phyloP scores from a whole-genome alignment of 2,797 vertebrate genomes.

The Petrocephalus schoutedeni region DNA sequence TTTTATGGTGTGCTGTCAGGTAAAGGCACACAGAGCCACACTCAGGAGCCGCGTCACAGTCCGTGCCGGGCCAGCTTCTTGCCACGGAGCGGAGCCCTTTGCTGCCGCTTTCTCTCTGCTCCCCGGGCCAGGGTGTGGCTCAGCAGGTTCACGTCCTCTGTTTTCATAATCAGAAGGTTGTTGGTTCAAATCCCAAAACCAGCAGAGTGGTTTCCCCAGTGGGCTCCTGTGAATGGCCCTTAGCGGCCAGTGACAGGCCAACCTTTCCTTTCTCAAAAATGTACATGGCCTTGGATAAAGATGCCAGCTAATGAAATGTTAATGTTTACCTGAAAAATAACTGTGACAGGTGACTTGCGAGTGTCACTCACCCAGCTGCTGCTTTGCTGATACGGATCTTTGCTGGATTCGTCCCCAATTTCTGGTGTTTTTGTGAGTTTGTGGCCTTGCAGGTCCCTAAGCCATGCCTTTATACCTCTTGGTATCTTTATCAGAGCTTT shows the following conservation, averaged over 20 bases:
- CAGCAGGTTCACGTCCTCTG: not conserved
- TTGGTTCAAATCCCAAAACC: not conserved
- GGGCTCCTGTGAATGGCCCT: not conserved
- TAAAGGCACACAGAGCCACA: not conserved
- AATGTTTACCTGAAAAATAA: too few species aligned
- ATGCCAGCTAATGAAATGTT: not conserved
- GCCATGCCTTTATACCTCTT: not conserved
- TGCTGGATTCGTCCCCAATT: not conserved
- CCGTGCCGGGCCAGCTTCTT: not conserved
- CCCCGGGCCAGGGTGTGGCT: too few species aligned
- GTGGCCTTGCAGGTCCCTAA: not conserved
- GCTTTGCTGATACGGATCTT: not conserved
- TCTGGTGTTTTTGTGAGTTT: not conserved
- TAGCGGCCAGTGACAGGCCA: not conserved
- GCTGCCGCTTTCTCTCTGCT: not conserved
- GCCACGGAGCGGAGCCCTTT: not conserved
- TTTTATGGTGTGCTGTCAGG: not conserved
- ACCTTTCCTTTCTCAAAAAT: not conserved
- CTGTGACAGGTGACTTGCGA: not conserved
- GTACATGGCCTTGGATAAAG: not conserved
- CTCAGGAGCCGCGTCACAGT: not conserved
- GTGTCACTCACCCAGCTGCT: not conserved
- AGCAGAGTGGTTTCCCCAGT: not conserved
- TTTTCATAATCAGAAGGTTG: not conserved
- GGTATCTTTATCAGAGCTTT: not conserved